Base-by-base conservation (phyloP, 2,113 vertebrate genomes). In the Verasper variegatus region DNA sequence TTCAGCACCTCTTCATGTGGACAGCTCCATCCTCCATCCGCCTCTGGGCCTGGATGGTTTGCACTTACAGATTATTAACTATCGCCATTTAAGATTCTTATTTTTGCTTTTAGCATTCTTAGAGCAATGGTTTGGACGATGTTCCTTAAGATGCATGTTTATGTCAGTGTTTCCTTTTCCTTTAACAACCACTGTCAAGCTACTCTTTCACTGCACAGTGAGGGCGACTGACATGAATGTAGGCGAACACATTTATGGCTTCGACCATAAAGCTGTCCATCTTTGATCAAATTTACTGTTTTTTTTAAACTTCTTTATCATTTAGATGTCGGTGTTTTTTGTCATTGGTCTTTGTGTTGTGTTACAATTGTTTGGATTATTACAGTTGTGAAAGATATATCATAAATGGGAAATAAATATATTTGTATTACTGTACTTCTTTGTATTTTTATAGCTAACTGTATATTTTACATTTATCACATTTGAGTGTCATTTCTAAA, bases 371-470 rank as follows among this genome's bases (percentile, higher is more conserved):
- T 86, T 88, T 91, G 86, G 88, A 92, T 86, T 90, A 93, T 88
- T 92, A 92, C 80, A 89, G 80, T 94, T 93, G 93, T 95, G 93
- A 91, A 91, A 94, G 90, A 89, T 93, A 92, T 92, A 93, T 91
- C 89, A 93, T 93, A 89, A 90, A 93, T 93, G 93, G 91, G 74
- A 94, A 95, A 95, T 95, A 95, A 94, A 95, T 95, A 94, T 93
- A 95, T 95, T 95, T 94, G 91, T 95, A 95, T 93, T 81, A 92
- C 89, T 93, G 92, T 94, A 93, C 91, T 93, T 92, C 92, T 94
- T 95, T 95, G 95, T 94, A 95, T 95, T 95, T 95, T 95, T 95
- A 92, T 94, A 95, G 90, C 86, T 80, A 87, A 92, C 87, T 93
- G 91, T 91, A 94, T 92, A 92, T 94, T 93, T 91, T 92, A 86